A percentile compares a stretch with the other conserved stretches of the same genome.
Conservation (phyloP, 2,888 invertebrate species). For the Acleris laterana region DNA sequence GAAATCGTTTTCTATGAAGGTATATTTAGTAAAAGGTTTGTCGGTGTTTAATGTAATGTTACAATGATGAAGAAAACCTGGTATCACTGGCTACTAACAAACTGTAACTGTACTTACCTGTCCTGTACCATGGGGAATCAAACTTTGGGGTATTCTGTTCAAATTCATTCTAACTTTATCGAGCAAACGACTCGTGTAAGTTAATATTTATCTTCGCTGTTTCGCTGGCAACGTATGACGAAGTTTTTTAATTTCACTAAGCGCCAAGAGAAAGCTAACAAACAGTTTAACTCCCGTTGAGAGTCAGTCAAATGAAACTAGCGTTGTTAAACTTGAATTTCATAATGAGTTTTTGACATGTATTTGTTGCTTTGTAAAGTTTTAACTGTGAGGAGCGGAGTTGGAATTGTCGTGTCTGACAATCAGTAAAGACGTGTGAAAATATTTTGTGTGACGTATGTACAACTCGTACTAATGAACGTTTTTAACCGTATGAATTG, state of each 20-base stretch:
- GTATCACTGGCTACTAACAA: neutral
- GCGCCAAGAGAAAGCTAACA: conserved; percentile 24
- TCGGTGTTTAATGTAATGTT: too few relatives aligned
- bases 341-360: conserved; percentile 1
- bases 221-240: conserved; percentile 29
- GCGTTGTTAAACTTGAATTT: conserved; percentile 12
- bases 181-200: conserved; percentile 32
- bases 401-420: too few relatives aligned
- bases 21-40: too few relatives aligned
- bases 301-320: conserved; percentile 18
- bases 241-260: conserved; percentile 38
- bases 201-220: conserved; percentile 35
- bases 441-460: too few relatives aligned
- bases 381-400: neutral
- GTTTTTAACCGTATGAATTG: too few relatives aligned
- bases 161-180: conserved; percentile 32
- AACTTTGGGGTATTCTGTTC: conserved; percentile 22
- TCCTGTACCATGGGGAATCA: conserved; percentile 15
- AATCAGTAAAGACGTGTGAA: too few relatives aligned
- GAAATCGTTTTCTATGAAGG: too few relatives aligned
- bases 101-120: neutral
- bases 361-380: too few relatives aligned
- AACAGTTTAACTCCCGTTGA: conserved; percentile 23
- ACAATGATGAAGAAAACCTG: too few relatives aligned
- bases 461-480: too few relatives aligned